Conservation (phyloP, 2,797 vertebrate genomes). For the Sandelia bainsii region DNA sequence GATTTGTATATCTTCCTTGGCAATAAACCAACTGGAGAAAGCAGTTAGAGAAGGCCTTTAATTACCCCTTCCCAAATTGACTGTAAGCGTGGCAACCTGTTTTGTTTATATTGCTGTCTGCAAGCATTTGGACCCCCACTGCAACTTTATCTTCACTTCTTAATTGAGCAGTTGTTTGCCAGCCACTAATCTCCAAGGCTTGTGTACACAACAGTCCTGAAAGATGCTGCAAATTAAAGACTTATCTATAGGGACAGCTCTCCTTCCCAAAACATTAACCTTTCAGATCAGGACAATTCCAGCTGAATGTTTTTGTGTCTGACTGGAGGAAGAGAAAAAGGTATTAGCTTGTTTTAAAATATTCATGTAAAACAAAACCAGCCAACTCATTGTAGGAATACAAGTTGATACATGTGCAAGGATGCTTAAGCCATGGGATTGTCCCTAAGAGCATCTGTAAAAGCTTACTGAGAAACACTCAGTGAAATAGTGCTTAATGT, state of each 20-base stretch:
- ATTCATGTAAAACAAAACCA: constrained; percentile 34
- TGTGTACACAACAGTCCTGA: constrained; percentile 73
- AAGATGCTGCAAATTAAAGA: constrained; percentile 76
- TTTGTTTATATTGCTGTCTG: constrained; percentile 59
- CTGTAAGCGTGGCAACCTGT: constrained; percentile 55
- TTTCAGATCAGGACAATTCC: constrained; percentile 66
- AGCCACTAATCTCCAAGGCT: constrained; percentile 68
- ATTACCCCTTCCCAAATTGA: constrained; percentile 61
- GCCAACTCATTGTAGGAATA: constrained; percentile 14
- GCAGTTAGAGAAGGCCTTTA: constrained; percentile 41
- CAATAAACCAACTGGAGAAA: constrained; percentile 45
- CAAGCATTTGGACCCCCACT: constrained; percentile 53
- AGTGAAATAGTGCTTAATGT: constrained; percentile 56
- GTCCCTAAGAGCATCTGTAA: constrained; percentile 37
- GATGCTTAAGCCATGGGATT: constrained; percentile 36
- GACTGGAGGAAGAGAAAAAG: constrained; percentile 19
- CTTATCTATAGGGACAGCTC: constrained; percentile 76
- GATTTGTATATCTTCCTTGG: constrained; percentile 31
- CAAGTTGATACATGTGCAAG: constrained; percentile 32
- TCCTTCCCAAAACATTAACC: constrained; percentile 70
- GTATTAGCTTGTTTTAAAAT: constrained; percentile 37
- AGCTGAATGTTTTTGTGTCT: constrained; percentile 44
- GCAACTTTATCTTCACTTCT: constrained; percentile 68
- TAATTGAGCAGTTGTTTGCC: constrained; percentile 75
- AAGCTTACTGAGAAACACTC: constrained; percentile 46